Evolutionary conservation across 1,140 invertebrate species (phyloP).

Genomic region (Lepidurus arcticus): DNA sequence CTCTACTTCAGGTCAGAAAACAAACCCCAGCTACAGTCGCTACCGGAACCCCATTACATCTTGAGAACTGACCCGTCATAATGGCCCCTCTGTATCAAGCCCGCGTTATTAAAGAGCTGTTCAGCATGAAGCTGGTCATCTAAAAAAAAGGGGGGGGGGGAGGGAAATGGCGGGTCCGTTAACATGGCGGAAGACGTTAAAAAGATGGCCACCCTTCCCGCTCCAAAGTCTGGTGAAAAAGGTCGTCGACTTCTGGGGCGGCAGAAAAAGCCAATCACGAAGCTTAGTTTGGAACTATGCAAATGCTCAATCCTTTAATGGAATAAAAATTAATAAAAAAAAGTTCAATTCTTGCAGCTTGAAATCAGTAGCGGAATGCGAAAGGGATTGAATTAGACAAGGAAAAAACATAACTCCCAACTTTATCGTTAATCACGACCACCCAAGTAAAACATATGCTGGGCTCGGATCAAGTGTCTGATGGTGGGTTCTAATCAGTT

Average conservation of each 20-base stretch:
- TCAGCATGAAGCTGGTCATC: neutral
- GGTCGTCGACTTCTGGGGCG: too few relatives aligned
- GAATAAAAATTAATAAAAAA: neutral
- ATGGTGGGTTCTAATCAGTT: conserved; percentile 15
- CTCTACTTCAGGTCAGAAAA: neutral
- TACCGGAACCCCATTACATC: neutral
- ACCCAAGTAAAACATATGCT: conserved; percentile 8
- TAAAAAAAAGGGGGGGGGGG: neutral
- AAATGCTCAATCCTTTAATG: too few relatives aligned
- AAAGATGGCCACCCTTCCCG: too few relatives aligned
- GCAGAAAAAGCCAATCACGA: too few relatives aligned
- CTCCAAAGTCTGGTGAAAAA: too few relatives aligned
- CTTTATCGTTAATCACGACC: neutral
- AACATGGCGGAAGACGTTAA: too few relatives aligned
- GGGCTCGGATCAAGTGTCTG: conserved; percentile 5
- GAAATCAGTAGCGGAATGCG: neutral
- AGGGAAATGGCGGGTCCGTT: too few relatives aligned
- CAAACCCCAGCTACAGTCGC: neutral
- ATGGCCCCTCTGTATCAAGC: neutral
- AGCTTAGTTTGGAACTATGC: too few relatives aligned
- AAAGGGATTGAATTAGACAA: neutral
- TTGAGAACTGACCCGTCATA: neutral
- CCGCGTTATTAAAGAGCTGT: too few relatives aligned
- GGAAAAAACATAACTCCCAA: neutral
- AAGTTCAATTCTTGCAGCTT: neutral